These are phyloP conservation scores for Zaprionus capensis DNA, from an alignment of 1,140 invertebrate species.

Conservation along the genomic window DNA sequence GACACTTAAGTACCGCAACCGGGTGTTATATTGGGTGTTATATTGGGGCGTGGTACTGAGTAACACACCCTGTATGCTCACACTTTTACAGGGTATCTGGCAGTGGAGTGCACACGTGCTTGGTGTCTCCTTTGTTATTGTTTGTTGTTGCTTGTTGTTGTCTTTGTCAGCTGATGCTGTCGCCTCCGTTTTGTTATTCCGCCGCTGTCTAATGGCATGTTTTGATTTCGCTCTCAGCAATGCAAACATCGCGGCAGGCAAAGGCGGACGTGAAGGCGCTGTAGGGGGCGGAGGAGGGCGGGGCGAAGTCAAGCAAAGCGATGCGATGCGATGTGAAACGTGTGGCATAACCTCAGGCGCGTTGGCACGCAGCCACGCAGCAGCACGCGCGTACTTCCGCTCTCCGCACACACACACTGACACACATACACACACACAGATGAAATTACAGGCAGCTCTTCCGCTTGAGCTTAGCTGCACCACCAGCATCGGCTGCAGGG, in stretches of 20 bases:
- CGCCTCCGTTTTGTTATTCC: constrained; percentile 37
- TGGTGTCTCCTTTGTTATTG: not conserved
- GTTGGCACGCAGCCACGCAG: constrained; percentile 25
- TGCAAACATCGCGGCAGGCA: constrained; percentile 45
- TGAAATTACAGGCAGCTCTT: constrained; percentile 40
- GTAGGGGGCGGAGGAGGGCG: not conserved
- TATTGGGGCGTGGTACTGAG: too few species aligned
- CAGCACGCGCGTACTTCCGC: constrained; percentile 26
- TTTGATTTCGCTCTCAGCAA: constrained; percentile 64
- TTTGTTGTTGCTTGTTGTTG: constrained; percentile 32
- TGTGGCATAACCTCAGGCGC: constrained; percentile 51
- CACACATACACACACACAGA: not conserved
- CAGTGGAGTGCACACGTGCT: not conserved
- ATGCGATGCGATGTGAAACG: constrained; percentile 24
- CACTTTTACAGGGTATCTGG: not conserved
- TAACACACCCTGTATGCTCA: too few species aligned
- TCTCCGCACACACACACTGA: not conserved
- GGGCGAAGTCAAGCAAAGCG: constrained; percentile 2
- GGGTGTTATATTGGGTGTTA: too few species aligned
- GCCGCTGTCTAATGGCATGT: constrained; percentile 67
- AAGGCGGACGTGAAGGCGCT: not conserved
- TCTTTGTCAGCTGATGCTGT: constrained; percentile 43
- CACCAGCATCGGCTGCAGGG: not conserved
- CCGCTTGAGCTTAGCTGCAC: constrained; percentile 9
- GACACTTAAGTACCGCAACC: too few species aligned